A percentile compares a stretch with the other conserved stretches of the same genome.
phyloP scores from a whole-genome alignment of 2,797 vertebrate genomes.

The Labeo calbasu region DNA sequence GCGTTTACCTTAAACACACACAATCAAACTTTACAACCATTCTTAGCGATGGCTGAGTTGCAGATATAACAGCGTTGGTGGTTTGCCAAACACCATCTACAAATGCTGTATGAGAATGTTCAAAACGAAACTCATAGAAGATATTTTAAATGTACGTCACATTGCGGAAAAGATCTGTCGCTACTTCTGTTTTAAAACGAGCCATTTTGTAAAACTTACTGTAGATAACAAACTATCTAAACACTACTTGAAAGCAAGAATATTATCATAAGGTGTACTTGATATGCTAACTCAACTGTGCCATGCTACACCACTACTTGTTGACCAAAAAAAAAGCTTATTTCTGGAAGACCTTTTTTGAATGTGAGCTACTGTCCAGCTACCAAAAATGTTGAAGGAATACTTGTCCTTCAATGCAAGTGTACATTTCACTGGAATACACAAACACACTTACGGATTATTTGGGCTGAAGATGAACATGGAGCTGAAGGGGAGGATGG shows the following conservation, averaged over 20 bases:
- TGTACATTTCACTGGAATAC: neutral
- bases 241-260: neutral
- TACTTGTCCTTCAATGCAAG: neutral
- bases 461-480: constrained; percentile 93
- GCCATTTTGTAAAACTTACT: neutral
- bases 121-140: neutral
- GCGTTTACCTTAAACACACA: constrained; percentile 6
- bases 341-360: neutral
- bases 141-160: neutral
- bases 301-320: neutral
- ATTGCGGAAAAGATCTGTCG: neutral
- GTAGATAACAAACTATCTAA: neutral
- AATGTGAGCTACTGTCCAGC: neutral
- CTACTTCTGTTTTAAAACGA: neutral
- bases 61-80: neutral
- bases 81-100: neutral
- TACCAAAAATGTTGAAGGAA: neutral
- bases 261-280: neutral
- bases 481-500: constrained; percentile 93
- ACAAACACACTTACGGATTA: constrained; percentile 86
- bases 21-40: constrained; percentile 40
- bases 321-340: neutral
- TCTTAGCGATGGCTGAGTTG: neutral
- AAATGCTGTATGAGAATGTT: neutral
- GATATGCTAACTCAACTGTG: neutral